Evolutionary conservation across 2,888 invertebrate species (phyloP), one percentile per base, ranked within the genome.

Genomic region (Chymomyza fuscimana): DNA sequence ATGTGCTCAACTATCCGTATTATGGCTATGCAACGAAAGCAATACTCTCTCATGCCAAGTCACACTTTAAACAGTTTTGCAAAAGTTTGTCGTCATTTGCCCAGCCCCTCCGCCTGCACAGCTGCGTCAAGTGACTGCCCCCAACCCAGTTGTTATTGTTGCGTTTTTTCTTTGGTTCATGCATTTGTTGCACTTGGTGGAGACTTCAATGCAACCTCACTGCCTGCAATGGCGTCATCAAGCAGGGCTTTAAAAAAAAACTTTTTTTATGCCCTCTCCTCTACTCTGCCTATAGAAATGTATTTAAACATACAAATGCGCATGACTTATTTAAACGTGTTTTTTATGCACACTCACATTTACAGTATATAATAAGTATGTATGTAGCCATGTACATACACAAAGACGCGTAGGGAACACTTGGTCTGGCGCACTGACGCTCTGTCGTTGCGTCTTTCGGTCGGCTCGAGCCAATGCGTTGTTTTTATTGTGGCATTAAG

Each of bases 401-500:
- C 1, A 29, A 3, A 25, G 10, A 54, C 15, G 36, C 52, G 56
- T 54, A 54, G 54, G 54, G 54, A 22, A 19, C 54, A 22, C 19
- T 54, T 54, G 54, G 22, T 54, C 22, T 22, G 54, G 54, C 54
- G 16, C 19, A 54, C 54, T 15, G 54, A 54, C 19, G 22, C 19
- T 54, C 54, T 54, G 54, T 5, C 16, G 19, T 16, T 54, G 22
- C 10, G 54, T 54, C 54, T 54, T 54, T 19, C 22, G 54, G 82
- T 69, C 77, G 77, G 73, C 79, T 78, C 73, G 75, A 82, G 79
- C 79, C 79, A 76, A 67, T 76, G 77, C 77, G 69, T 77, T 80
- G 82, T 77, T 76, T 64, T 78, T 81, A 80, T 81, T 82, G 79
- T 82, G 82, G 82, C 82, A 82, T 84, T 82, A 80, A 82, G 82